Evolutionary conservation across 2,797 vertebrate species (phyloP).

Genomic region (Rhyacichthys aspro): DNA sequence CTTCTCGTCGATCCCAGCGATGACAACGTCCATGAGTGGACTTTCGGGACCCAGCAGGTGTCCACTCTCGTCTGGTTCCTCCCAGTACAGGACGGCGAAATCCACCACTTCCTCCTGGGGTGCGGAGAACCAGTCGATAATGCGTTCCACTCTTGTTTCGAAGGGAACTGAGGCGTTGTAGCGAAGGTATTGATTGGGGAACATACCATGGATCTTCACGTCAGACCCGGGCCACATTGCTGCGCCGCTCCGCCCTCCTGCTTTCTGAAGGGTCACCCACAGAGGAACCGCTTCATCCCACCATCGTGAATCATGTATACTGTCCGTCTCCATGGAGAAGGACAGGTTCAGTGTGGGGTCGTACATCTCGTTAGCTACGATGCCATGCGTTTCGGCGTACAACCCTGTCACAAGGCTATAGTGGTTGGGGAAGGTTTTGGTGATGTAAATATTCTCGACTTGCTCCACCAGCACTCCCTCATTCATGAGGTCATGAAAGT

Average conservation of each 20-base stretch:
- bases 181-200: conserved; percentile 81
- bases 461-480: conserved; percentile 84
- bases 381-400: conserved; percentile 88
- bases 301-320: conserved; percentile 84
- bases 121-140: conserved; percentile 88
- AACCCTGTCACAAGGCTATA: conserved; percentile 92
- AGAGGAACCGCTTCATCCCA: conserved; percentile 90
- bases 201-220: conserved; percentile 84
- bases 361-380: conserved; percentile 92
- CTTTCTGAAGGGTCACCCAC: conserved; percentile 89
- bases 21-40: conserved; percentile 81
- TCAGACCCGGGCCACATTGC: conserved; percentile 95
- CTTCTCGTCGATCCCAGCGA: conserved; percentile 85
- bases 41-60: conserved; percentile 88
- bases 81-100: conserved; percentile 92
- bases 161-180: conserved; percentile 89
- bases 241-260: conserved; percentile 84
- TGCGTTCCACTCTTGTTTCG: conserved; percentile 81
- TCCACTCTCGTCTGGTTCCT: conserved; percentile 89
- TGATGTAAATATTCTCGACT: conserved; percentile 89
- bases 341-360: conserved; percentile 84
- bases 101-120: conserved; percentile 83
- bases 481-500: conserved; percentile 81
- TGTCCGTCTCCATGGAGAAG: conserved; percentile 87
- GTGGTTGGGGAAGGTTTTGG: conserved; percentile 92